Evolutionary conservation across 2,888 invertebrate species (phyloP).

Genomic region (Bellardia bayeri): DNA sequence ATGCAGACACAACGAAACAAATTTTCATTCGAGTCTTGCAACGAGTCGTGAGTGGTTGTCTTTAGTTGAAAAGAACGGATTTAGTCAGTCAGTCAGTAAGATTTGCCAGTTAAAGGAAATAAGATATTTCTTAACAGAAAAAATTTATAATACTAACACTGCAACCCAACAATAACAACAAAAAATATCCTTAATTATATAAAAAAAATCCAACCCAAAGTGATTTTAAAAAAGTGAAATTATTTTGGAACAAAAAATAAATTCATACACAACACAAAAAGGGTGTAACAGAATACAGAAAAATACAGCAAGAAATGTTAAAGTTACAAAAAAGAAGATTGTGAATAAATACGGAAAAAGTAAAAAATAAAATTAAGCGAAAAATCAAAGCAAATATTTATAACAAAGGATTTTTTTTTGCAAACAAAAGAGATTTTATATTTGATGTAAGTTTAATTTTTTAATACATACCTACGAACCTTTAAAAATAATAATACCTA

Average conservation of each 20-base stretch:
- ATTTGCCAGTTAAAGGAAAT: conserved; percentile 47
- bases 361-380: conserved; percentile 35
- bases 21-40: conserved; percentile 81
- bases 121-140: conserved; percentile 21
- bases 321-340: conserved; percentile 64
- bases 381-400: conserved; percentile 45
- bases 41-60: conserved; percentile 80
- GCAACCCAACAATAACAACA: not conserved
- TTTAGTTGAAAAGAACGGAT: conserved; percentile 60
- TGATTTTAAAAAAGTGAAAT: conserved; percentile 53
- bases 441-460: conserved; percentile 50
- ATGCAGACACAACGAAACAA: conserved; percentile 66
- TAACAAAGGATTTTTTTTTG: conserved; percentile 49
- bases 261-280: conserved; percentile 48
- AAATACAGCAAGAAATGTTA: conserved; percentile 54
- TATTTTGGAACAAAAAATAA: conserved; percentile 53
- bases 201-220: conserved; percentile 44
- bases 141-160: conserved; percentile 26
- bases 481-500: not conserved
- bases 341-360: conserved; percentile 54
- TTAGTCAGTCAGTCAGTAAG: conserved; percentile 32
- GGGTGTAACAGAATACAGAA: conserved; percentile 73
- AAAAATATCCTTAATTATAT: conserved; percentile 32
- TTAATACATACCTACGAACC: not conserved
- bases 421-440: conserved; percentile 27